Conservation (phyloP, 2,797 vertebrate species). For the Sebastes diaconus region DNA sequence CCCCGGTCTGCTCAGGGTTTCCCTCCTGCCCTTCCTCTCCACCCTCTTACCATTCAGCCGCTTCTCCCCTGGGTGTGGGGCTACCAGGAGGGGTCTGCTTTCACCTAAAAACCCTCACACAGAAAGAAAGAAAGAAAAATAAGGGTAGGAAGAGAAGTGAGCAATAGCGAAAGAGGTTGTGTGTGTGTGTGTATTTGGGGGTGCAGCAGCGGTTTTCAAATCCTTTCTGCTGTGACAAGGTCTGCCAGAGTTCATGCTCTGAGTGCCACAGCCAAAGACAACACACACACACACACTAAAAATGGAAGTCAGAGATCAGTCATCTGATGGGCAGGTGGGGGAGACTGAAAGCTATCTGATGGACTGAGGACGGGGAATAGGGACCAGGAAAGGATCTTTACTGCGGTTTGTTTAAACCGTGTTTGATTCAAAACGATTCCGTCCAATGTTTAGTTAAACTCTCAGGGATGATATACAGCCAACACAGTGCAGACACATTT, state of each 20-base stretch:
- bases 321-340: conserved; percentile 68
- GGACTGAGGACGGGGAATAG: conserved; percentile 30
- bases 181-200: conserved; percentile 4
- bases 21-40: conserved; percentile 53
- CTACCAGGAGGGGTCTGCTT: conserved; percentile 57
- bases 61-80: conserved; percentile 53
- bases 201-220: conserved; percentile 46
- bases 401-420: conserved; percentile 36
- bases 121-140: conserved; percentile 9
- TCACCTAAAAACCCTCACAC: conserved; percentile 37
- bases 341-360: conserved; percentile 55
- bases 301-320: conserved; percentile 66
- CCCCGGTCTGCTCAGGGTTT: conserved; percentile 35
- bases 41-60: conserved; percentile 30
- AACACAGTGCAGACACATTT: conserved; percentile 43
- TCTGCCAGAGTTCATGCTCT: conserved; percentile 74
- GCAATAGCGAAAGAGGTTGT: conserved; percentile 9
- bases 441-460: conserved; percentile 49
- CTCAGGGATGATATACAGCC: conserved; percentile 39
- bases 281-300: conserved; percentile 55
- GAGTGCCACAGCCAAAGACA: conserved; percentile 68
- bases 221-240: conserved; percentile 63
- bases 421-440: conserved; percentile 45
- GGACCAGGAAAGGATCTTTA: conserved; percentile 30
- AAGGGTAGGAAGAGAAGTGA: conserved; percentile 15